Percentiles rank a stretch among this genome's conserved stretches.
phyloP scores from a whole-genome alignment of 2,113 vertebrate species.

The Pavo muticus region DNA sequence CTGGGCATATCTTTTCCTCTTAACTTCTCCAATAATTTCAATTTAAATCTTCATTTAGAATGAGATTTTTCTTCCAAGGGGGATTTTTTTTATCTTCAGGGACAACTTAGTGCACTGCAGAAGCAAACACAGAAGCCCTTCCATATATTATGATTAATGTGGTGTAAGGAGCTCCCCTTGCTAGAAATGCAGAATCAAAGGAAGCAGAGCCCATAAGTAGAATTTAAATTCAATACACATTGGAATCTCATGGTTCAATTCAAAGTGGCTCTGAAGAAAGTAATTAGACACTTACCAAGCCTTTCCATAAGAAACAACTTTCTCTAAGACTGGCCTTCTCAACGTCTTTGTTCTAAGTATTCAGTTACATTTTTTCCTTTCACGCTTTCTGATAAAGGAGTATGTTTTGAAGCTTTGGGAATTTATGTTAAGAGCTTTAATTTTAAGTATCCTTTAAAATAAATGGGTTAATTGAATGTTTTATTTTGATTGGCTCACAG shows the following conservation, averaged over 20 bases:
- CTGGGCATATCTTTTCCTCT: constrained; percentile 55
- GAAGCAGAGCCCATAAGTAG: constrained; percentile 51
- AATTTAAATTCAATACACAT: constrained; percentile 64
- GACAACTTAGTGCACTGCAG: constrained; percentile 39
- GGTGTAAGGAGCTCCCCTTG: constrained; percentile 31
- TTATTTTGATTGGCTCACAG: neutral
- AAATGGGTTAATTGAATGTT: constrained; percentile 29
- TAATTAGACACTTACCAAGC: constrained; percentile 31
- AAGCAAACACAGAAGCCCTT: constrained; percentile 50
- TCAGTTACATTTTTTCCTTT: neutral
- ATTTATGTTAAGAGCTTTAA: constrained; percentile 1
- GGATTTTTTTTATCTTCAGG: constrained; percentile 63
- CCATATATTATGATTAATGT: constrained; percentile 54
- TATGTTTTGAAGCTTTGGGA: neutral
- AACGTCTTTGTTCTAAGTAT: constrained; percentile 29
- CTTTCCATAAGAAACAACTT: constrained; percentile 66
- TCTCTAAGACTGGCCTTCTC: constrained; percentile 41
- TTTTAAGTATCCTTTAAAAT: constrained; percentile 30
- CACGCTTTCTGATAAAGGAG: neutral
- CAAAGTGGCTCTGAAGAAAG: constrained; percentile 48
- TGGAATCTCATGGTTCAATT: constrained; percentile 57
- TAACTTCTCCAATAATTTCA: constrained; percentile 57
- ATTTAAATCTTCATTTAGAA: constrained; percentile 71
- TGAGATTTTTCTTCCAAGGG: constrained; percentile 71
- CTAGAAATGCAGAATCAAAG: constrained; percentile 70